Evolutionary conservation across 2,888 invertebrate species (phyloP).

Genomic region (Xylocampa areola): DNA sequence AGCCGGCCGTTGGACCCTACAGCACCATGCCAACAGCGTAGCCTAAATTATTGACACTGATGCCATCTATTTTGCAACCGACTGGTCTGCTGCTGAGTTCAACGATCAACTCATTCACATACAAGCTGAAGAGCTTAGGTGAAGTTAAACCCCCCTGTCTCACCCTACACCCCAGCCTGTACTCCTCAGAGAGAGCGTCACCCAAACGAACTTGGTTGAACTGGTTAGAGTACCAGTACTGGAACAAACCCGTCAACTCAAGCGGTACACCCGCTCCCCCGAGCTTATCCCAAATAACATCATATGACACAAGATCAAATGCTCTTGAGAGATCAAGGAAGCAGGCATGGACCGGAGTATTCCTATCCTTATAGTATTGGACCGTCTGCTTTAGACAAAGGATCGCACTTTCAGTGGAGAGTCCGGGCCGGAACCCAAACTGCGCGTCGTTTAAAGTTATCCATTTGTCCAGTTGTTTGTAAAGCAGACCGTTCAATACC

Average conservation of each 20-base stretch:
- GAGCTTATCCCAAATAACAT: constrained; percentile 1
- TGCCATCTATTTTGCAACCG: too few relatives aligned
- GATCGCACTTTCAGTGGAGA: constrained; percentile 4
- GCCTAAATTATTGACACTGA: too few relatives aligned
- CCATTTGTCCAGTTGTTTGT: too few relatives aligned
- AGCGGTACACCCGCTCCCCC: not conserved
- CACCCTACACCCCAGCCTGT: not conserved
- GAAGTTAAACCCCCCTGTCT: constrained; percentile 4
- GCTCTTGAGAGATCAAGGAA: constrained; percentile 3
- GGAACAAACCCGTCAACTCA: constrained; percentile 1
- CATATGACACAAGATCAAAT: constrained; percentile 1
- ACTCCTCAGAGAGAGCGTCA: not conserved
- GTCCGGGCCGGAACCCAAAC: too few relatives aligned
- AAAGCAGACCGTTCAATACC: too few relatives aligned
- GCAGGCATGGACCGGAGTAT: not conserved
- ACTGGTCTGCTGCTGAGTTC: too few relatives aligned
- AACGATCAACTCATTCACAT: too few relatives aligned
- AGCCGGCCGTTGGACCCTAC: too few relatives aligned
- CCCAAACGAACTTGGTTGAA: constrained; percentile 3
- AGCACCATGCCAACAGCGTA: too few relatives aligned
- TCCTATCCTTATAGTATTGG: not conserved
- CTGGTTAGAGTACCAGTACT: constrained; percentile 9
- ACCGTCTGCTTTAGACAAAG: not conserved
- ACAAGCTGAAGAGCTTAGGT: constrained; percentile 5
- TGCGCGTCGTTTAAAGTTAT: not conserved